Conservation (phyloP, 2,888 invertebrate species). For the Lasioglossum vierecki region DNA sequence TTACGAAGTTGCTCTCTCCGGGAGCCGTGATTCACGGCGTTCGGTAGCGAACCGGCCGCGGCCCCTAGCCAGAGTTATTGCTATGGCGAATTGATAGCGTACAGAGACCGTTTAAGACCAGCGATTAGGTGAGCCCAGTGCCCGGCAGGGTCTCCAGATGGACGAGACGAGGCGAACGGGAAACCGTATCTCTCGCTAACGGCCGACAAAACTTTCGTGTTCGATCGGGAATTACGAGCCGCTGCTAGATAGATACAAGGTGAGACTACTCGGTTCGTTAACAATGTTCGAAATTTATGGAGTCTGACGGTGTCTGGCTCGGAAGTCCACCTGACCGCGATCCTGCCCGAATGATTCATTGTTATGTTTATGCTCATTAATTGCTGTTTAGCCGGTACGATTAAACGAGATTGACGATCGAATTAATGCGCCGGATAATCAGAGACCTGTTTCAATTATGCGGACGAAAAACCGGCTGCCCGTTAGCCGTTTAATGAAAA, state of each 20-base stretch:
- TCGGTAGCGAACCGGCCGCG: slow-evolving; percentile 11
- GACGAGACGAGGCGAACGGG: slow-evolving; percentile 1
- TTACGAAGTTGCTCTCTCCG: slow-evolving; percentile 23
- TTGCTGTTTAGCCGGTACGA: neutral
- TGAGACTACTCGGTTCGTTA: neutral
- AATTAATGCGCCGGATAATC: neutral
- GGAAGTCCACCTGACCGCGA: neutral
- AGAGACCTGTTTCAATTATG: neutral
- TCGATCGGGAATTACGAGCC: neutral
- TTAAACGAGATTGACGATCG: neutral
- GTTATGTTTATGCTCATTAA: neutral
- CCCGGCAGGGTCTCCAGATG: neutral
- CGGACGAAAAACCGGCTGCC: neutral
- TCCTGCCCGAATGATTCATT: neutral
- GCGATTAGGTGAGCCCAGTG: slow-evolving; percentile 1
- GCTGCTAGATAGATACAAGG: neutral
- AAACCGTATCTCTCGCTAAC: slow-evolving; percentile 2
- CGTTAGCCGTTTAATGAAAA: neutral
- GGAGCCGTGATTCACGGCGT: slow-evolving; percentile 31
- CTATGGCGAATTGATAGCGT: slow-evolving; percentile 10
- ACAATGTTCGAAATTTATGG: slow-evolving; percentile 8
- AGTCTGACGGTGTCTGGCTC: neutral
- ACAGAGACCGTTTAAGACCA: neutral
- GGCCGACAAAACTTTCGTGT: slow-evolving; percentile 1
- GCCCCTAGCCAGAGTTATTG: slow-evolving; percentile 1